Percentiles rank a stretch among this genome's conserved stretches.
Conservation (phyloP, 1,140 invertebrate species). For the Sitodiplosis mosellana region DNA sequence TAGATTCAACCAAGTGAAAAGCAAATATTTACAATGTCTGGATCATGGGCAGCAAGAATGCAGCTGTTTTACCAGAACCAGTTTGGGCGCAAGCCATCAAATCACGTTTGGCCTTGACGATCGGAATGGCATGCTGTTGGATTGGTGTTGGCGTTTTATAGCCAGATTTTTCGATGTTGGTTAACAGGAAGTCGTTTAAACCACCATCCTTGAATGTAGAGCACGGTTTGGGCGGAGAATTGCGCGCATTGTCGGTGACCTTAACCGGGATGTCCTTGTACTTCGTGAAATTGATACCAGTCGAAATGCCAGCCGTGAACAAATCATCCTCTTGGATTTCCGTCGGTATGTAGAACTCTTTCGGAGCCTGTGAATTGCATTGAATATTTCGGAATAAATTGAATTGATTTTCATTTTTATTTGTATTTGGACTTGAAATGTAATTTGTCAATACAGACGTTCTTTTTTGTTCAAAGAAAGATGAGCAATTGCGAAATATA, state of each 20-base stretch:
- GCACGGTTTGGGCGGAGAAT: slow-evolving; percentile 36
- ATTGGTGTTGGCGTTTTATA: slow-evolving; percentile 85
- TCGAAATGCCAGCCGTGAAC: slow-evolving; percentile 46
- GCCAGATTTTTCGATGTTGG: slow-evolving; percentile 62
- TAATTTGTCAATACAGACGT: too few species aligned
- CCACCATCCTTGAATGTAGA: slow-evolving; percentile 47
- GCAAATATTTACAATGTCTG: slow-evolving; percentile 34
- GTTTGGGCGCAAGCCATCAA: slow-evolving; percentile 97
- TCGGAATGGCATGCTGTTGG: slow-evolving; percentile 78
- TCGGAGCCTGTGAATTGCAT: slow-evolving; percentile 10
- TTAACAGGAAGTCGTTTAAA: slow-evolving; percentile 42
- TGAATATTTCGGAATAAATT: too few species aligned
- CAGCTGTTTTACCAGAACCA: slow-evolving; percentile 94
- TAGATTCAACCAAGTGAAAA: too few species aligned
- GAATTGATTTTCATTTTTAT: too few species aligned
- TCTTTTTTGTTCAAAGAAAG: too few species aligned
- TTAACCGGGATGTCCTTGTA: slow-evolving; percentile 69
- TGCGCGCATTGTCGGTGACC: slow-evolving; percentile 26
- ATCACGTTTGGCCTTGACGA: slow-evolving; percentile 59
- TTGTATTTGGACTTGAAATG: too few species aligned
- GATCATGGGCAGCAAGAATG: slow-evolving; percentile 83
- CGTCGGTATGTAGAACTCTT: slow-evolving; percentile 63
- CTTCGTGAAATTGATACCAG: slow-evolving; percentile 79
- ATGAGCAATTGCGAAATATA: too few species aligned
- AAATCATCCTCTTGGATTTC: slow-evolving; percentile 52